These are phyloP conservation scores for Spodoptera litura DNA, from an alignment of 1,140 invertebrate genomes.

Conservation along the genomic window DNA sequence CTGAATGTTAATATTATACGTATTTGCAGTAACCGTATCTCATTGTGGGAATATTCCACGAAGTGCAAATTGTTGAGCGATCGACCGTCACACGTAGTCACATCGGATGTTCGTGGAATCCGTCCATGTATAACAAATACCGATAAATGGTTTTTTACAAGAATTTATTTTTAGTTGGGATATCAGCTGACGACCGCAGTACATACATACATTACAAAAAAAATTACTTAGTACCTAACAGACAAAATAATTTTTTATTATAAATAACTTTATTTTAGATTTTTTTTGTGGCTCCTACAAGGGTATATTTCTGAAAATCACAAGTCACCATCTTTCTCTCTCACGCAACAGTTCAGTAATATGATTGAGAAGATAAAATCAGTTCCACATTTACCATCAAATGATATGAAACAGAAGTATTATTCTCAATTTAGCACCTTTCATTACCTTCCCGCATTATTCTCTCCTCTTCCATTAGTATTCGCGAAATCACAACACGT, in stretches of 20 bases:
- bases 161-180: not conserved
- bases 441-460: constrained; percentile 31
- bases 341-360: too few species aligned
- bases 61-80: not conserved
- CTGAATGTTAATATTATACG: not conserved
- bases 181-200: too few species aligned
- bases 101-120: not conserved
- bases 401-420: constrained; percentile 9
- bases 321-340: too few species aligned
- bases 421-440: constrained; percentile 1
- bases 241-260: too few species aligned
- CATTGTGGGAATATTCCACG: not conserved
- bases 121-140: not conserved
- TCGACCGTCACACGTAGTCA: not conserved
- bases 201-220: too few species aligned
- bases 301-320: too few species aligned
- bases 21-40: not conserved
- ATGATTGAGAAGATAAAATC: not conserved
- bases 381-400: not conserved
- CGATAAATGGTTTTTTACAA: not conserved
- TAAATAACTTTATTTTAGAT: too few species aligned
- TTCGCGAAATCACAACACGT: constrained; percentile 37
- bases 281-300: too few species aligned
- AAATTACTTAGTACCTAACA: too few species aligned
- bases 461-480: constrained; percentile 27